phyloP scores from a whole-genome alignment of 2,888 invertebrate species.

The Lasioglossum malachurum region DNA sequence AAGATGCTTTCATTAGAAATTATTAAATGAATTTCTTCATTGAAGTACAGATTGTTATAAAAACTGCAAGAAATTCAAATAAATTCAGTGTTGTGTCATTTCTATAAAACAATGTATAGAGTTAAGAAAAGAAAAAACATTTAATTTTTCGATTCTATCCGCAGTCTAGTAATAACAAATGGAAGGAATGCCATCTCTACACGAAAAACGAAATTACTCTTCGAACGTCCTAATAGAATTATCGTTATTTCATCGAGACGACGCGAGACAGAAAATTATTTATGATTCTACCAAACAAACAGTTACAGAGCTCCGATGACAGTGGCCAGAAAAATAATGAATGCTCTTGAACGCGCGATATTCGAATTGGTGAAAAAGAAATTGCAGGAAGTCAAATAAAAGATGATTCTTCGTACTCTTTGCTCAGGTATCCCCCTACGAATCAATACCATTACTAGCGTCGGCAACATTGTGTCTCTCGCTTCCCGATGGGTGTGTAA shows the following conservation, averaged over 20 bases:
- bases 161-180: too few species aligned
- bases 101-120: too few species aligned
- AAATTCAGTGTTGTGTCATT: too few species aligned
- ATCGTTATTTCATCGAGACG: background rate
- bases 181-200: too few species aligned
- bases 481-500: slow-evolving; percentile 9
- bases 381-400: background rate
- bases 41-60: too few species aligned
- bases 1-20: too few species aligned
- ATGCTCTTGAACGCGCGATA: background rate
- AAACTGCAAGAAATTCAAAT: too few species aligned
- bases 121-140: too few species aligned
- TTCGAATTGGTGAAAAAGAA: background rate
- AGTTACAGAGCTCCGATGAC: background rate
- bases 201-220: too few species aligned
- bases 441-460: slow-evolving; percentile 13
- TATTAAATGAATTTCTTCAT: too few species aligned
- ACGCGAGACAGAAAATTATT: background rate
- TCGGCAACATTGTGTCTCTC: slow-evolving; percentile 8
- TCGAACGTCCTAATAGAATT: background rate
- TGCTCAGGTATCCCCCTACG: background rate
- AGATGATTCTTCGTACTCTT: background rate
- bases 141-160: too few species aligned
- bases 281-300: background rate
- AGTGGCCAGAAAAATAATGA: background rate